A percentile compares a stretch with the other conserved stretches of the same genome.
phyloP scores from a whole-genome alignment of 1,140 invertebrate genomes.

The Neodiprion virginianus region DNA sequence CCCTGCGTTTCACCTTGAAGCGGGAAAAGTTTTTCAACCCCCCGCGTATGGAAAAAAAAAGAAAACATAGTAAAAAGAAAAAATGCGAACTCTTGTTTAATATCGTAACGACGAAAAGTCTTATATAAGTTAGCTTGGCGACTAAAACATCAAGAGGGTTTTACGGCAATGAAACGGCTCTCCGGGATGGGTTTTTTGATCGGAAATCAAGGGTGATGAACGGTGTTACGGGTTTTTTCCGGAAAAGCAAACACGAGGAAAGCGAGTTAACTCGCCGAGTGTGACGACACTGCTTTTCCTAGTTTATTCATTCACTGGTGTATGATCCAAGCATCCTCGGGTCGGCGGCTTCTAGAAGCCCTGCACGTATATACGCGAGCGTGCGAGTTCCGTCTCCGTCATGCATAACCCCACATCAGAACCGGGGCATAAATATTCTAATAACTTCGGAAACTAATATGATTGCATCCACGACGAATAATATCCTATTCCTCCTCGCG shows the following conservation, averaged over 20 bases:
- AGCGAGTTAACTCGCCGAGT: background rate
- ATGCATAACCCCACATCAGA: slow-evolving; percentile 29
- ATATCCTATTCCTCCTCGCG: slow-evolving; percentile 31
- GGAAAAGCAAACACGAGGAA: background rate
- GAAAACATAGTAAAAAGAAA: no score
- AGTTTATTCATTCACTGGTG: slow-evolving; percentile 11
- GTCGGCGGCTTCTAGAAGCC: no score
- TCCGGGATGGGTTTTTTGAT: no score
- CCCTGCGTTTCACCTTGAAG: background rate
- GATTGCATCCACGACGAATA: slow-evolving; percentile 41
- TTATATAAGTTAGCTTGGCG: background rate
- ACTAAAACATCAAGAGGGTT: background rate
- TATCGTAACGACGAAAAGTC: slow-evolving; percentile 27
- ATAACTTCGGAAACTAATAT: slow-evolving; percentile 48
- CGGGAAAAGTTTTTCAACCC: background rate
- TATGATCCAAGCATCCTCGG: background rate
- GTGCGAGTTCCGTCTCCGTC: slow-evolving; percentile 7
- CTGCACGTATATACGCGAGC: background rate
- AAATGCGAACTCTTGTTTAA: slow-evolving; percentile 23
- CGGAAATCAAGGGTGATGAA: no score
- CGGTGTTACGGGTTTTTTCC: background rate
- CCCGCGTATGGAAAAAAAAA: slow-evolving; percentile 6
- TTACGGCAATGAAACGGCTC: no score
- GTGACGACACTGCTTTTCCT: background rate
- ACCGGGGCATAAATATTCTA: slow-evolving; percentile 47